Conservation (phyloP, 1,140 invertebrate genomes). For the Meloidogyne floridensis region DNA sequence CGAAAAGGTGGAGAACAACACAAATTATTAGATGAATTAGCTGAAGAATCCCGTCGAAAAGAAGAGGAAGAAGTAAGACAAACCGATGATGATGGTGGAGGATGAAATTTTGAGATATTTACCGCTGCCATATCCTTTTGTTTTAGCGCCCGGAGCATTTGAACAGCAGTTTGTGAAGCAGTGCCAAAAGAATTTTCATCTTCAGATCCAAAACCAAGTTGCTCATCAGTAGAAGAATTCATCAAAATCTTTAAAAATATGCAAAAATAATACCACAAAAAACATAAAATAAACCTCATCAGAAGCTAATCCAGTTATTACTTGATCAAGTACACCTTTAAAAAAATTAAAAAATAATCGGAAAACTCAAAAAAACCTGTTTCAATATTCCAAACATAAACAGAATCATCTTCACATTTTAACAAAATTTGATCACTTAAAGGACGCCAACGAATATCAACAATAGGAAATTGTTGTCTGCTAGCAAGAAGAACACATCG, state of each 20-base stretch:
- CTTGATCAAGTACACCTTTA: conserved; percentile 85
- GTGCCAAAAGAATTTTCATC: conserved; percentile 60
- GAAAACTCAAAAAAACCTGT: conserved; percentile 72
- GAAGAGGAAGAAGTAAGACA: conserved; percentile 6
- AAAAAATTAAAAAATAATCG: conserved; percentile 36
- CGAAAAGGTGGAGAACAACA: conserved; percentile 22
- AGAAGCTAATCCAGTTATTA: conserved; percentile 88
- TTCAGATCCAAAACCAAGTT: conserved; percentile 70
- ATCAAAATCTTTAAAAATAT: neutral
- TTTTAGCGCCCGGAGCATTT: conserved; percentile 66
- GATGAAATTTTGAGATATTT: conserved; percentile 41
- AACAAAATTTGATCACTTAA: conserved; percentile 97
- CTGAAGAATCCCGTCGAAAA: neutral
- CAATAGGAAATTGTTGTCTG: conserved; percentile 91
- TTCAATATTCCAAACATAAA: conserved; percentile 99
- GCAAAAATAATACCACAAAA: neutral
- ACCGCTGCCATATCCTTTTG: conserved; percentile 68
- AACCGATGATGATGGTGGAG: neutral
- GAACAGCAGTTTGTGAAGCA: conserved; percentile 86
- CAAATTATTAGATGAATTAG: neutral
- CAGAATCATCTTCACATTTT: conserved; percentile 92
- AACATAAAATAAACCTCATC: conserved; percentile 73
- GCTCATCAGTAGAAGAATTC: conserved; percentile 74
- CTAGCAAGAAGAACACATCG: conserved; percentile 93
- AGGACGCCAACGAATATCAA: conserved; percentile 93